phyloP scores from a whole-genome alignment of 2,797 vertebrate species.

The Scyliorhinus canicula region DNA sequence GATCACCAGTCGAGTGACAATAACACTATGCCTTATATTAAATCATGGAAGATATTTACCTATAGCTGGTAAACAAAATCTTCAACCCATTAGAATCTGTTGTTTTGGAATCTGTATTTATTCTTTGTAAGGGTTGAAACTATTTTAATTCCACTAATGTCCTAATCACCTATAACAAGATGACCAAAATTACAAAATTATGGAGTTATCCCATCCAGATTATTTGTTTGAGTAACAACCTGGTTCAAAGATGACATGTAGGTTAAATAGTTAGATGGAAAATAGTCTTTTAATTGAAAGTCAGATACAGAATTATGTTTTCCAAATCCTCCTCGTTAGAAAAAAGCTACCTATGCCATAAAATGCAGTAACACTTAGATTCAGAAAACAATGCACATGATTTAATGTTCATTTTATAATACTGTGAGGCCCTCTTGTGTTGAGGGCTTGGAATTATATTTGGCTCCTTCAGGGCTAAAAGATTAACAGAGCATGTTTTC shows the following conservation, averaged over 20 bases:
- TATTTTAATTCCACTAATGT: not conserved
- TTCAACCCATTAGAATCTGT: not conserved
- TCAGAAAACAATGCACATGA: not conserved
- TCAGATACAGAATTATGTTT: not conserved
- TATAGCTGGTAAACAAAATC: not conserved
- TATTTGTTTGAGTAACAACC: not conserved
- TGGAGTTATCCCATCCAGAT: not conserved
- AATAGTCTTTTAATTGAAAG: not conserved
- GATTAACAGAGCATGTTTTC: slow-evolving; percentile 11
- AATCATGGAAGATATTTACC: not conserved
- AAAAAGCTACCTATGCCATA: not conserved
- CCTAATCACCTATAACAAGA: not conserved
- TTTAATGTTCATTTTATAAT: not conserved
- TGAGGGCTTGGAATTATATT: not conserved
- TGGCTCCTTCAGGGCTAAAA: not conserved
- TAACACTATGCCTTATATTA: no score
- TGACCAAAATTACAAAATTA: not conserved
- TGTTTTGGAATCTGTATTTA: not conserved
- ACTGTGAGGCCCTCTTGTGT: slow-evolving; percentile 15
- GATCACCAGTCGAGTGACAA: no score
- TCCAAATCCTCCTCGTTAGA: not conserved
- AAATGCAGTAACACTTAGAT: not conserved
- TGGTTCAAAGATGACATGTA: not conserved
- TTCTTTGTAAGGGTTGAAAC: not conserved
- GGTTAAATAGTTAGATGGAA: not conserved